phyloP scores from a whole-genome alignment of 2,888 invertebrate genomes.

The Mechanitis messenoides region DNA sequence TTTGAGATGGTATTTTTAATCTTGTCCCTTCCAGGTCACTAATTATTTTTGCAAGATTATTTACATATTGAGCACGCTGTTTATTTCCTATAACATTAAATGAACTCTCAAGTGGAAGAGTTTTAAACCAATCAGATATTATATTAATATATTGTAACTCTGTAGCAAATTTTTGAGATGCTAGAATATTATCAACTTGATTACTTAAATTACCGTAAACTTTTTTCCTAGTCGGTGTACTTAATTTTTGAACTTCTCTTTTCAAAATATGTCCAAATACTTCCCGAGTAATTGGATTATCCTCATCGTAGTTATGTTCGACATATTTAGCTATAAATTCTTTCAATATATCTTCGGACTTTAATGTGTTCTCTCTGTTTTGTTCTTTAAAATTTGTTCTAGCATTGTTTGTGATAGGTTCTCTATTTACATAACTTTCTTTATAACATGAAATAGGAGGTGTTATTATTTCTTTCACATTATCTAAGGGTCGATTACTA shows the following conservation, averaged over 20 bases:
- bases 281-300: conserved; percentile 41
- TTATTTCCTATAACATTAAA: conserved; percentile 38
- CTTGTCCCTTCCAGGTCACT: conserved; percentile 38
- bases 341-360: conserved; percentile 42
- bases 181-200: conserved; percentile 21
- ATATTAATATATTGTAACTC: conserved; percentile 50
- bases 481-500: background rate
- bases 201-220: conserved; percentile 36
- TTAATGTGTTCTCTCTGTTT: conserved; percentile 14
- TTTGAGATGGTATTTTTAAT: background rate
- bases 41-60: conserved; percentile 45
- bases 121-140: conserved; percentile 55
- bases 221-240: conserved; percentile 36
- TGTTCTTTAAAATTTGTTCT: background rate
- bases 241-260: conserved; percentile 43
- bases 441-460: background rate
- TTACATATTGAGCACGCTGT: conserved; percentile 44
- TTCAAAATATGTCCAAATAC: conserved; percentile 45
- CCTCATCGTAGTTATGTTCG: conserved; percentile 44
- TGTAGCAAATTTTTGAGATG: conserved; percentile 36
- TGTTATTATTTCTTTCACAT: background rate
- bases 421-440: background rate
- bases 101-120: conserved; percentile 25
- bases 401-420: too few relatives aligned
- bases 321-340: conserved; percentile 47